Evolutionary conservation across 2,888 invertebrate genomes (phyloP).

Genomic region (Clepsis dumicolana): DNA sequence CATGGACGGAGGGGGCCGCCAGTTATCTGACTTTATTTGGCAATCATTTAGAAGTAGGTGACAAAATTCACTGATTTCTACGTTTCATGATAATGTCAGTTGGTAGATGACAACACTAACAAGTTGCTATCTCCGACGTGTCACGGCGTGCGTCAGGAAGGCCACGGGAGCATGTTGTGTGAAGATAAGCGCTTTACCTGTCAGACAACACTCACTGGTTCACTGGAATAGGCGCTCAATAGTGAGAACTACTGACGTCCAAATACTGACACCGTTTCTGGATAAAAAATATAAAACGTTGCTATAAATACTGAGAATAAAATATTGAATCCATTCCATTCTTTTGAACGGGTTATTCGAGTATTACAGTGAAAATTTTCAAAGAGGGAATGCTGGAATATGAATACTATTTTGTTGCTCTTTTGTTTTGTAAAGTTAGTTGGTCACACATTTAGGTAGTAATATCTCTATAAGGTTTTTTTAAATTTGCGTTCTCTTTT

Average conservation of each 20-base stretch:
- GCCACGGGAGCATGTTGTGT: slow-evolving; percentile 40
- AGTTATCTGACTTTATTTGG: background rate
- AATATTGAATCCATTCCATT: background rate
- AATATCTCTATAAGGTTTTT: too few species aligned
- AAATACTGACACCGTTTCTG: slow-evolving; percentile 1
- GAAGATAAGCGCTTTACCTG: slow-evolving; percentile 46
- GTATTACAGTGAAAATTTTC: background rate
- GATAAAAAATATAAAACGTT: background rate
- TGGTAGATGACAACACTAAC: slow-evolving; percentile 15
- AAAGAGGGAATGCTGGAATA: background rate
- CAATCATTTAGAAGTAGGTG: background rate
- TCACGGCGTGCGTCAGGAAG: slow-evolving; percentile 7
- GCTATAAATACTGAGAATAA: background rate
- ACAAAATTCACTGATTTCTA: background rate
- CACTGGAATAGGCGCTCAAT: slow-evolving; percentile 21
- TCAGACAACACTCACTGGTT: slow-evolving; percentile 34
- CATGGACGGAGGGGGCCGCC: background rate
- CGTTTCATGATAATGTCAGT: slow-evolving; percentile 12
- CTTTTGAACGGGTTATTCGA: background rate
- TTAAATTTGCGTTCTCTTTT: too few species aligned
- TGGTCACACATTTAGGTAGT: too few species aligned
- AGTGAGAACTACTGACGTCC: slow-evolving; percentile 16
- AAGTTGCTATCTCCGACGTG: slow-evolving; percentile 10
- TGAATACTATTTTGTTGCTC: too few species aligned
- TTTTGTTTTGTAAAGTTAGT: too few species aligned